Conservation (phyloP, 2,888 invertebrate genomes). For the Pecten maximus region DNA sequence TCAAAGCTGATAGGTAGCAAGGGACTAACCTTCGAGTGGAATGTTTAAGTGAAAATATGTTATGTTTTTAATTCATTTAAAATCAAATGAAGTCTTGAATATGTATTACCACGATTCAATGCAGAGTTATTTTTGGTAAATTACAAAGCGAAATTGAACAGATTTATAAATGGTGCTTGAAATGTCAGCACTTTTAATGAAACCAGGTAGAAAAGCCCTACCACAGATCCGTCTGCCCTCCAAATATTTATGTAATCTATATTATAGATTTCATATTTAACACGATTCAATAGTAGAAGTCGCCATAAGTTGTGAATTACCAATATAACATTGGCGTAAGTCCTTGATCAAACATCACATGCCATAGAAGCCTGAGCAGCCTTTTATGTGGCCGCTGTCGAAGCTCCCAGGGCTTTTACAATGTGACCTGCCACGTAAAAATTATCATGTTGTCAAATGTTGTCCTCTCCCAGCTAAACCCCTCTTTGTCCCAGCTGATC, state of each 20-base stretch:
- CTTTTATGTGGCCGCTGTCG: not conserved
- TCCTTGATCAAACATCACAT: slow-evolving; percentile 1
- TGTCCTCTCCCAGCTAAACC: slow-evolving; percentile 1
- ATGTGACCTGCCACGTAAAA: not conserved
- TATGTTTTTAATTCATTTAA: not conserved
- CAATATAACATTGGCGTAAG: not conserved
- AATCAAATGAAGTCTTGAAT: not conserved
- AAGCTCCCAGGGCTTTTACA: not conserved
- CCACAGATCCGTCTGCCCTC: not conserved
- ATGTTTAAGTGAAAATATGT: not conserved
- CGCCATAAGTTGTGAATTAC: not conserved
- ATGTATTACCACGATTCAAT: not conserved
- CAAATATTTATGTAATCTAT: not conserved
- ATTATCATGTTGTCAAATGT: not conserved
- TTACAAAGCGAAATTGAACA: not conserved
- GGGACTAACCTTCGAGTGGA: no score
- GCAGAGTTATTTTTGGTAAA: not conserved
- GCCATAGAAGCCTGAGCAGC: not conserved
- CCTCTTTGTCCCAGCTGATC: not conserved
- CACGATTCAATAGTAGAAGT: not conserved
- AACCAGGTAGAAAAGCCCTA: not conserved
- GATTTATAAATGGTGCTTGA: not conserved
- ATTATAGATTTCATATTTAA: slow-evolving; percentile 14
- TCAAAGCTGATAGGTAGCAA: no score
- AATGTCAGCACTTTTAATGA: not conserved